A percentile compares a stretch with the other conserved stretches of the same genome.
These are phyloP conservation scores for Stramonita haemastoma DNA, from an alignment of 2,888 invertebrate genomes.

Conservation along the genomic window DNA sequence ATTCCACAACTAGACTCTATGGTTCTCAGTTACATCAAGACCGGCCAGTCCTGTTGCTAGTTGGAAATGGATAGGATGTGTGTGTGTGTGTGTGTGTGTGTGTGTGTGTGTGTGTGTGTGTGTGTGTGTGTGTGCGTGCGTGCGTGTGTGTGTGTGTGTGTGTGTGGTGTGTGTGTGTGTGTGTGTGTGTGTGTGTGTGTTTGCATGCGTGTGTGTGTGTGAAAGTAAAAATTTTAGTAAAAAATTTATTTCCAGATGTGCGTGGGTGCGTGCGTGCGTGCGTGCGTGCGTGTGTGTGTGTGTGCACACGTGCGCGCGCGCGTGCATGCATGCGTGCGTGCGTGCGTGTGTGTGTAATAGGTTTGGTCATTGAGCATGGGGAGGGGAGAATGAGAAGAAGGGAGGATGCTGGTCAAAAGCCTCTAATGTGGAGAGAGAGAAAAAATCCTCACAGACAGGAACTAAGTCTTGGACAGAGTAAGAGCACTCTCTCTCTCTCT, in stretches of 20 bases:
- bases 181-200: no score
- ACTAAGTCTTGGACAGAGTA: no score
- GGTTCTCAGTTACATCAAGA: background rate
- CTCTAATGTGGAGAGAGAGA: no score
- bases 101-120: background rate
- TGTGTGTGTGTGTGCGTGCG: background rate
- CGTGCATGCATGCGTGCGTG: background rate
- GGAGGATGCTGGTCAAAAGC: no score
- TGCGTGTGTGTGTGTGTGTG: background rate
- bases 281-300: background rate
- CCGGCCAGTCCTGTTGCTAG: background rate
- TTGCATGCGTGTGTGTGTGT: no score
- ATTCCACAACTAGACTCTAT: background rate
- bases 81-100: slow-evolving; percentile 1
- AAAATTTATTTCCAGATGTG: background rate
- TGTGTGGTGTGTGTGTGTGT: no score
- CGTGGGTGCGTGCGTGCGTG: background rate
- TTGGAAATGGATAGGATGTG: background rate
- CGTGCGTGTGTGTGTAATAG: background rate
- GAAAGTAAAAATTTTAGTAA: no score
- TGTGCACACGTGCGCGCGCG: background rate
- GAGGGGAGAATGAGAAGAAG: no score
- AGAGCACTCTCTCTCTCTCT: no score
- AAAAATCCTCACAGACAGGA: no score
- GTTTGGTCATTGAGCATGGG: no score